phyloP scores from a whole-genome alignment of 2,888 invertebrate genomes.

The Tetanocera ferruginea region DNA sequence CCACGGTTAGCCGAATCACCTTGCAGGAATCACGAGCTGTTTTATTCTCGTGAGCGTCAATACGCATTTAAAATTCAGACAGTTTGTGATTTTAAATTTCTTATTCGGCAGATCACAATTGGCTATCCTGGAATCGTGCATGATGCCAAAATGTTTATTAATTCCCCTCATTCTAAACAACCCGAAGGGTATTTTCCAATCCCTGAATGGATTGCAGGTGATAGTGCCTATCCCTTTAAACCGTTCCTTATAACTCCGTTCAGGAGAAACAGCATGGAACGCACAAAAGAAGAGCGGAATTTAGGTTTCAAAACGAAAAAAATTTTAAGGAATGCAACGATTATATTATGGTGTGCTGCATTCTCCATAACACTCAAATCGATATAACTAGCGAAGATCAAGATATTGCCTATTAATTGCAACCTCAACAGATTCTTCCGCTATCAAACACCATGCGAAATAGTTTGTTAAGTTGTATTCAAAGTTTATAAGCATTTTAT shows the following conservation, averaged over 20 bases:
- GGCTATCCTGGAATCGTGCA: slow-evolving; percentile 37
- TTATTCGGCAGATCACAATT: slow-evolving; percentile 32
- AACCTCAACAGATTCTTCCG: no score
- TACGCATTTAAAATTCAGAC: slow-evolving; percentile 41
- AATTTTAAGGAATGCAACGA: slow-evolving; percentile 24
- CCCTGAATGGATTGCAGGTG: slow-evolving; percentile 40
- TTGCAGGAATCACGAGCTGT: slow-evolving; percentile 22
- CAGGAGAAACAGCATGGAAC: neutral
- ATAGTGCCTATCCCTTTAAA: slow-evolving; percentile 32
- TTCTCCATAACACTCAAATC: slow-evolving; percentile 35
- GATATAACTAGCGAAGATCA: neutral
- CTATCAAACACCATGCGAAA: no score
- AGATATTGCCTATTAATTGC: no score
- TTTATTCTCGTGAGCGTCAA: slow-evolving; percentile 34
- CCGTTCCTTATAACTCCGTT: slow-evolving; percentile 32
- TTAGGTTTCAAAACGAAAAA: neutral
- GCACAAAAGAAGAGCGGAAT: neutral
- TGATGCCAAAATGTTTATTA: slow-evolving; percentile 39
- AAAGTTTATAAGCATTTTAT: no score
- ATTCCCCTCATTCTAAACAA: neutral
- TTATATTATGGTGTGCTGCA: slow-evolving; percentile 30
- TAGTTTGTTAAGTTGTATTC: no score
- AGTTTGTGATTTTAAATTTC: slow-evolving; percentile 31
- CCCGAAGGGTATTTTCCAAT: slow-evolving; percentile 23
- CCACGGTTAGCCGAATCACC: slow-evolving; percentile 35